Percentiles rank a stretch among this genome's conserved stretches.
phyloP scores from a whole-genome alignment of 2,888 invertebrate species.

The Idaea biselata region DNA sequence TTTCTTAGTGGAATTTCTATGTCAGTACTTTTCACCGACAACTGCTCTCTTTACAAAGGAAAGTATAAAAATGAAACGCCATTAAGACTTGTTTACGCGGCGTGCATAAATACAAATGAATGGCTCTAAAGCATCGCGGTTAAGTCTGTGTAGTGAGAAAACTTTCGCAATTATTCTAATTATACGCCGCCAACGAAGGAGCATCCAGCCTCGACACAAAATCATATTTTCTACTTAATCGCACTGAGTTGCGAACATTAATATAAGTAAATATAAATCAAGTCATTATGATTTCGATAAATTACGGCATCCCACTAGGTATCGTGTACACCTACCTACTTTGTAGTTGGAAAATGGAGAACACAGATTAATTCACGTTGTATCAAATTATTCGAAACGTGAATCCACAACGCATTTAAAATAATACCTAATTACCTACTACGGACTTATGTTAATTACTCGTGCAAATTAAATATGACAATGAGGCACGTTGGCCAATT shows the following conservation, averaged over 20 bases:
- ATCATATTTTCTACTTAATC: slow-evolving; percentile 76
- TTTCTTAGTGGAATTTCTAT: slow-evolving; percentile 44
- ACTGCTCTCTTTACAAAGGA: slow-evolving; percentile 36
- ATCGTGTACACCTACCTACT: slow-evolving; percentile 13
- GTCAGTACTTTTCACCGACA: slow-evolving; percentile 35
- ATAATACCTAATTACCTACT: neutral
- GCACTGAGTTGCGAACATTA: slow-evolving; percentile 61
- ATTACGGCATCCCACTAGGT: slow-evolving; percentile 39
- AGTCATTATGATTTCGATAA: slow-evolving; percentile 58
- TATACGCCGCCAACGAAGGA: slow-evolving; percentile 66
- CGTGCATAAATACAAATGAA: slow-evolving; percentile 67
- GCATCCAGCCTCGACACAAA: slow-evolving; percentile 57
- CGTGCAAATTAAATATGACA: neutral
- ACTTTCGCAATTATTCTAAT: slow-evolving; percentile 78
- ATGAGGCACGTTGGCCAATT: neutral
- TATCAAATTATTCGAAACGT: slow-evolving; percentile 18
- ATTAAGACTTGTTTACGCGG: slow-evolving; percentile 58
- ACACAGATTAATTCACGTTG: no score
- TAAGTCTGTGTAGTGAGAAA: slow-evolving; percentile 61
- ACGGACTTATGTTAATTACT: neutral
- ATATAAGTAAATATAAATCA: slow-evolving; percentile 70
- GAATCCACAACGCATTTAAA: neutral
- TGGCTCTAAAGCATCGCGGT: slow-evolving; percentile 58
- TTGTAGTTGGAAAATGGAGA: neutral
- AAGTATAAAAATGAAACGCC: slow-evolving; percentile 47